Conservation (phyloP, 2,113 vertebrate species). For the Microtus richardsoni region DNA sequence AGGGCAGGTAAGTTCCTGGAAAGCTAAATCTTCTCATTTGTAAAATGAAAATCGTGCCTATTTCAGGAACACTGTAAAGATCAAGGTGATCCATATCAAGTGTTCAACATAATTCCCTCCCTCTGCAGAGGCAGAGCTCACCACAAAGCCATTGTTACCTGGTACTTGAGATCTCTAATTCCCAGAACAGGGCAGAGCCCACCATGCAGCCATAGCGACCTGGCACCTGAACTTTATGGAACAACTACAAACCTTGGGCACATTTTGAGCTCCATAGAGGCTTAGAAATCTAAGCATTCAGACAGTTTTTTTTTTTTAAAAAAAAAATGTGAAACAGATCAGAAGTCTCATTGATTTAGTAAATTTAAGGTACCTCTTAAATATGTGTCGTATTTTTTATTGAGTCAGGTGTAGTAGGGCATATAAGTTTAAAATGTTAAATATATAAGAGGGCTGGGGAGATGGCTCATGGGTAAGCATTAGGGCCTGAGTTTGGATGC, state of each 20-base stretch:
- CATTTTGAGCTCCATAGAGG: neutral
- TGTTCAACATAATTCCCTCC: neutral
- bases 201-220: neutral
- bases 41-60: neutral
- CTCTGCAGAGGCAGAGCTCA: neutral
- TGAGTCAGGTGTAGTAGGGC: neutral
- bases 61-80: neutral
- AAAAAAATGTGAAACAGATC: neutral
- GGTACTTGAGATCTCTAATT: neutral
- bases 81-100: neutral
- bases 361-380: neutral
- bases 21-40: slow-evolving; percentile 1
- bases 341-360: slow-evolving; percentile 16
- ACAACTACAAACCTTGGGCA: neutral
- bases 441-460: neutral
- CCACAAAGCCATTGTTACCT: neutral
- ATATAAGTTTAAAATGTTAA: neutral
- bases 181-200: neutral
- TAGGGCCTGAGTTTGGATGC: neutral
- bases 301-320: neutral
- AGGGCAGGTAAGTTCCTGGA: neutral
- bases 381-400: neutral
- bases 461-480: neutral
- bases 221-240: neutral
- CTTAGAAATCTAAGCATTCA: neutral